Evolutionary conservation across 2,113 vertebrate species (phyloP).

Genomic region (Laterallus jamaicensis): DNA sequence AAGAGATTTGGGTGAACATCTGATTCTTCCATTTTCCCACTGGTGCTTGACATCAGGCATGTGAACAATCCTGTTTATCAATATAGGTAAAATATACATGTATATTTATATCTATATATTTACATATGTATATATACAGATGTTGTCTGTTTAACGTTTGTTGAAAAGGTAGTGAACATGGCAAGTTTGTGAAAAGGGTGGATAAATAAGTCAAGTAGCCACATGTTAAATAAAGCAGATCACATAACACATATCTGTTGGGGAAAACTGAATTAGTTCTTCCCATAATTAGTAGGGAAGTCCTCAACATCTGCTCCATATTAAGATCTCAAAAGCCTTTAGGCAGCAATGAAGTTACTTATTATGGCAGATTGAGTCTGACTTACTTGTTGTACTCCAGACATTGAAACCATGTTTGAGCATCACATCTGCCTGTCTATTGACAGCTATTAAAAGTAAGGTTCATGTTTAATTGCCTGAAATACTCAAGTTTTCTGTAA

Average conservation of each 20-base stretch:
- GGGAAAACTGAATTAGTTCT: background rate
- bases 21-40: background rate
- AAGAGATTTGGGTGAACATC: background rate
- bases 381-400: background rate
- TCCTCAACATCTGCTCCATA: background rate
- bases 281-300: background rate
- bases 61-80: background rate
- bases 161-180: background rate
- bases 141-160: background rate
- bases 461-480: background rate
- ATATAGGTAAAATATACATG: background rate
- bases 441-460: background rate
- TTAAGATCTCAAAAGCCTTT: constrained; percentile 7
- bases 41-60: background rate
- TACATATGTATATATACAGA: no score
- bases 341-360: constrained; percentile 1
- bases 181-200: background rate
- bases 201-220: background rate
- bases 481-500: background rate
- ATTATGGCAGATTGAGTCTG: background rate
- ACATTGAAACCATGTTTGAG: background rate
- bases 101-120: no score
- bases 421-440: background rate
- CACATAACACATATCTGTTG: background rate
- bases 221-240: background rate